Conservation (phyloP, 2,888 invertebrate species). For the Paralinhomoeus sp. region DNA sequence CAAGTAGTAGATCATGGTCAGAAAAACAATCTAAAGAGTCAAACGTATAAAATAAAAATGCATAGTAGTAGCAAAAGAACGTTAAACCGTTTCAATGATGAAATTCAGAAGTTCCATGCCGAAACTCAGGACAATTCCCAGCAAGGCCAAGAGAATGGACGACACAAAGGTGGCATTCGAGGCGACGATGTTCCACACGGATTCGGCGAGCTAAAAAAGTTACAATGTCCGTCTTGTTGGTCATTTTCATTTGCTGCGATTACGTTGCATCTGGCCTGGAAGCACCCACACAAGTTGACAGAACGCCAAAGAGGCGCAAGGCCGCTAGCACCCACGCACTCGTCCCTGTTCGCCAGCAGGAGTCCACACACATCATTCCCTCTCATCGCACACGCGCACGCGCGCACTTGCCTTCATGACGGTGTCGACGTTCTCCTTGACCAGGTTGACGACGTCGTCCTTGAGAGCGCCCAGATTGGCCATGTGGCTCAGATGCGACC, state of each 20-base stretch:
- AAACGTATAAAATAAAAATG: too few relatives aligned
- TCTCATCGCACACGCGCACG: too few relatives aligned
- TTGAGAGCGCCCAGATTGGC: constrained; percentile 18
- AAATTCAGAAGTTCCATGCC: constrained; percentile 23
- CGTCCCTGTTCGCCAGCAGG: too few relatives aligned
- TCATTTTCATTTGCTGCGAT: too few relatives aligned
- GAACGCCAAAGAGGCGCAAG: too few relatives aligned
- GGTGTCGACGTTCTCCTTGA: constrained; percentile 24
- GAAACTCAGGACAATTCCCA: constrained; percentile 19
- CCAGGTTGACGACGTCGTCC: constrained; percentile 17
- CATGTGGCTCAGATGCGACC: constrained; percentile 15
- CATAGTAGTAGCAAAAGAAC: too few relatives aligned
- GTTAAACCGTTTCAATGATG: constrained; percentile 14
- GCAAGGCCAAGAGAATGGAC: constrained; percentile 13
- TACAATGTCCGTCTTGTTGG: too few relatives aligned
- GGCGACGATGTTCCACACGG: constrained; percentile 16
- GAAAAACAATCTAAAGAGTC: constrained; percentile 59
- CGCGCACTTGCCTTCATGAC: constrained; percentile 18
- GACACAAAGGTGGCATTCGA: constrained; percentile 17
- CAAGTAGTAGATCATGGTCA: constrained; percentile 84
- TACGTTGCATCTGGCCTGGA: too few relatives aligned
- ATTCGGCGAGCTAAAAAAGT: constrained; percentile 17
- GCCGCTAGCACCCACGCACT: too few relatives aligned
- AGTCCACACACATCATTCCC: too few relatives aligned
- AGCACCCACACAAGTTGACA: too few relatives aligned